phyloP scores from a whole-genome alignment of 2,888 invertebrate genomes.

The Megalurothrips usitatus region DNA sequence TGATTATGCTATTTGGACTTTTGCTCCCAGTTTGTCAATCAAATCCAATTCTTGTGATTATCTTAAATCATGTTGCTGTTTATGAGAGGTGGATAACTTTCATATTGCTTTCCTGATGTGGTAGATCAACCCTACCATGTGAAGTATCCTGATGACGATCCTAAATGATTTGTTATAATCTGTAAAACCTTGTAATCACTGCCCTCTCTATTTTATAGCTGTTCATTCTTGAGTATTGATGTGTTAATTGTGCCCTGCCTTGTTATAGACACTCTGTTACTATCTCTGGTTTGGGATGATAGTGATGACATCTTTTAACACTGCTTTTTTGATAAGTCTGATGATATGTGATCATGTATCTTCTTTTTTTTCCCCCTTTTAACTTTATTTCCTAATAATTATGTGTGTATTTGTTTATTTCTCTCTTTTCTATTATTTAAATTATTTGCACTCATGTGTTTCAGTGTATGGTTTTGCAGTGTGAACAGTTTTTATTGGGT shows the following conservation, averaged over 20 bases:
- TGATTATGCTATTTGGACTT: background rate
- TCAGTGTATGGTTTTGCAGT: background rate
- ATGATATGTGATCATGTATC: constrained; percentile 17
- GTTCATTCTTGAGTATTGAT: background rate
- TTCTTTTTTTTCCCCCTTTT: background rate
- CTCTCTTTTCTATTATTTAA: background rate
- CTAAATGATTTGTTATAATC: background rate
- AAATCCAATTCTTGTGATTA: too few species aligned
- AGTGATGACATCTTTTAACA: constrained; percentile 1
- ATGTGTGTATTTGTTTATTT: background rate
- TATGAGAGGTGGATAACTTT: too few species aligned
- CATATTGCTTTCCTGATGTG: too few species aligned
- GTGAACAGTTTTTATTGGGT: background rate
- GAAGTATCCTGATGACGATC: background rate
- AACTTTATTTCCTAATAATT: background rate
- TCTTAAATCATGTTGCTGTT: too few species aligned
- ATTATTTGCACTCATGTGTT: constrained; percentile 8
- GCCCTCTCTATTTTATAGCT: background rate
- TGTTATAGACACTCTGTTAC: background rate
- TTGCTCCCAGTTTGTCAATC: too few species aligned
- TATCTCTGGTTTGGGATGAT: background rate
- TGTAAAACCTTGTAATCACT: background rate
- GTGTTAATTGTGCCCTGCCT: background rate
- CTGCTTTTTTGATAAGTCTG: constrained; percentile 25
- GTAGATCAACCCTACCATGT: background rate